Evolutionary conservation across 1,140 invertebrate species (phyloP), one percentile per base, ranked within the genome.

Genomic region (Philaenus spumarius): DNA sequence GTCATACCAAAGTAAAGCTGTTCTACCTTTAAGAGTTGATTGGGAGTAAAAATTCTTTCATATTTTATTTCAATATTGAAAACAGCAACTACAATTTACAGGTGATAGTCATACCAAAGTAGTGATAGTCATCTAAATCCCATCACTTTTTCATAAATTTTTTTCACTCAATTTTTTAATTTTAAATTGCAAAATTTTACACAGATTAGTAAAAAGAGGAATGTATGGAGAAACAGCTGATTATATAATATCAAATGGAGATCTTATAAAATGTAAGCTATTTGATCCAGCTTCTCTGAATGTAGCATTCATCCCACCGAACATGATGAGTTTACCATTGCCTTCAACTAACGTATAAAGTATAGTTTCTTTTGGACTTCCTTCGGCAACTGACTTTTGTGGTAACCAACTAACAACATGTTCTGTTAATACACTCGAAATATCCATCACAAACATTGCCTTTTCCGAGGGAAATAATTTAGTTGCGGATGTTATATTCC

Each of bases 321-420:
- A 97, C 75, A 98, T 86, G 46, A 97, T 88, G 14, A 97, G 71
- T 77, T 97, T 94, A 17, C 89, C 90, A 67, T 90, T 87, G 43
- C 93, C 94, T 51, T 85, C 79, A 1, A 96, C 85, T 45, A 97
- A 75, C 12, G 91, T 89, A 69, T 95, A 96, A 54, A 96, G 80
- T 59, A 95, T 88, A 52, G 92, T 83, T 70, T 95, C 89, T 69
- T 93, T 89, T 1, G 94, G 93, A 19, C 85, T 86, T 47, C 80
- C 79, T 64, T 71, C 70, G 34, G 80, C 73, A 55, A 82, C 77
- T 37, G 80, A 78, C 70, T 83, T 80, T 66, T 82, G 80, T 58
- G 83, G 82, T 59, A 90, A 73, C 93, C 93, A 96, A 9, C 83
- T 81, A 1, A 88, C 87, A 53, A 73, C 74, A 17, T 80, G 80